Base-by-base conservation (phyloP, 2,888 invertebrate genomes). In the Ennomos fuscantarius region DNA sequence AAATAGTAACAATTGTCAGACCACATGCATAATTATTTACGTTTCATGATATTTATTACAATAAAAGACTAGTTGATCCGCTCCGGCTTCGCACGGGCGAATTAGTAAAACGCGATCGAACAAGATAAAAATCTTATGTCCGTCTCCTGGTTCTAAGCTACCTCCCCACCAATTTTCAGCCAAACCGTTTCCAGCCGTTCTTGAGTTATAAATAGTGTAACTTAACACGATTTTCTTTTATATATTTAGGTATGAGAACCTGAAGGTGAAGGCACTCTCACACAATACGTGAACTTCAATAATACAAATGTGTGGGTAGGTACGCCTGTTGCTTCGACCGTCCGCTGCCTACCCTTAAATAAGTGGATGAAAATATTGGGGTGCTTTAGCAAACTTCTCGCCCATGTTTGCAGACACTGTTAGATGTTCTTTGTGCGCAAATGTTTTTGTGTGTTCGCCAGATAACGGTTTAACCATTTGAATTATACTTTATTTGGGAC, bases 291-390 rank as follows among this genome's bases (percentile, higher is more conserved):
- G 13, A 44, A 37, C 35, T 12, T 34, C 13, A 32, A 41, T 44
- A 54, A 9, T 53, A 55, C 46, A 63, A 54, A 40, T 52, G 45
- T 60, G 56, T 66, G 47, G 62, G 43, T 66, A 49, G 62, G 43
- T 48, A 44, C 52, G 79, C 78, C 78, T 78, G 79, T 78, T 78
- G 79, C 79, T 76, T 68, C 71, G 53, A 33, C 55, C 57, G 51
- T 43, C 63, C 52, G 65, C 53, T 41, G 40, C 32, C 48, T 37
- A 49, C 63, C 57, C 45, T 49, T 50, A 62, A 62, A 45, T 66
- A 65, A 72, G 65, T 65, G 62, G 55, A 59, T 66, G 60, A 73
- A 73, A 74, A 65, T 66, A 64, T 68, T 70, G 46, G 47, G 57
- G 49, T 42, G 54, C 62, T 63, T 69, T 66, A 53, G 58, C 43